These are phyloP conservation scores for Embidobia sp. DNA, from an alignment of 2,888 invertebrate species.

Conservation along the genomic window DNA sequence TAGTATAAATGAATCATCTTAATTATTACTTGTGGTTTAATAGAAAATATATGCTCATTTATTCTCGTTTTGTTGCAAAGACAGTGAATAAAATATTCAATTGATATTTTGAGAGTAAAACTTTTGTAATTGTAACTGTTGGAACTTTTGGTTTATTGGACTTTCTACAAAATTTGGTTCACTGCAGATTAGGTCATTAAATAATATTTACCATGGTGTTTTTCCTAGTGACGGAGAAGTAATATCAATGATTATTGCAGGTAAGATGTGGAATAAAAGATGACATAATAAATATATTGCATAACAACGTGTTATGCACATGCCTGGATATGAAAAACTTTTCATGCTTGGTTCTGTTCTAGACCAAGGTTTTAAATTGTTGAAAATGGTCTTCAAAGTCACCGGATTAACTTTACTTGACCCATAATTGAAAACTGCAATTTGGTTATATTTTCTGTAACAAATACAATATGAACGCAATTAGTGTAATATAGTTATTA, in stretches of 20 bases:
- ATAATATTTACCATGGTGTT: constrained; percentile 70
- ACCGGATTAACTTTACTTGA: constrained; percentile 87
- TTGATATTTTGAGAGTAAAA: no score
- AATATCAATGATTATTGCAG: constrained; percentile 68
- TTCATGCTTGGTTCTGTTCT: constrained; percentile 58
- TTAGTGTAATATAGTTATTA: no score
- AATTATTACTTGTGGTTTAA: no score
- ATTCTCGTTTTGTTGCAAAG: no score
- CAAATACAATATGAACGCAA: constrained; percentile 12
- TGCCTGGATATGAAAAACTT: constrained; percentile 62
- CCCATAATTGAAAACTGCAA: constrained; percentile 91
- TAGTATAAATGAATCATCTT: no score
- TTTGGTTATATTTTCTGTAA: constrained; percentile 66
- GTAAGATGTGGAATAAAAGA: constrained; percentile 69
- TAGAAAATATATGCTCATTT: no score
- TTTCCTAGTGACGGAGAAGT: constrained; percentile 65
- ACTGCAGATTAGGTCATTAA: neutral
- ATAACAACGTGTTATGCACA: constrained; percentile 25
- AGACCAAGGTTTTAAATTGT: constrained; percentile 10
- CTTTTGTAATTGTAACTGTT: no score
- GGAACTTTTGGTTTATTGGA: no score
- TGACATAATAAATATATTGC: constrained; percentile 62
- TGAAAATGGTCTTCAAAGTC: constrained; percentile 36
- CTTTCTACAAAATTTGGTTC: neutral
- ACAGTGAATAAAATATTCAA: no score